Conservation (phyloP, 2,888 invertebrate genomes). For the Orchesellides sinensis region DNA sequence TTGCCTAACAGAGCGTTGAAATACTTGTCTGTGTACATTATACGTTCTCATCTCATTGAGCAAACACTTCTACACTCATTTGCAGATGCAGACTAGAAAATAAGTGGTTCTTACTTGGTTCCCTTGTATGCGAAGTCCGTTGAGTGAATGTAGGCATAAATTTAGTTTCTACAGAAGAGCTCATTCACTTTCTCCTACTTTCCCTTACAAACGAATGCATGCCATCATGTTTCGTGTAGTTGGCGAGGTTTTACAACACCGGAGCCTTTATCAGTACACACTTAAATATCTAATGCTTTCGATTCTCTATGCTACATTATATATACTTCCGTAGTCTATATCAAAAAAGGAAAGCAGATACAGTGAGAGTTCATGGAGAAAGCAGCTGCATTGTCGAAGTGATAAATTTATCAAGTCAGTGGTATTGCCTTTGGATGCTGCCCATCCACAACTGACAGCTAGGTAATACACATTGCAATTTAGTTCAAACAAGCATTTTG, state of each 20-base stretch:
- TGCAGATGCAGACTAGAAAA: conserved; percentile 16
- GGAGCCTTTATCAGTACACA: too few species aligned
- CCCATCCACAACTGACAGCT: neutral
- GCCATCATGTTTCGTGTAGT: too few species aligned
- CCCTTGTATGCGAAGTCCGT: neutral
- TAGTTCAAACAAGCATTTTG: neutral
- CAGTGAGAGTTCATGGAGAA: conserved; percentile 15
- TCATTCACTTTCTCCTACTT: too few species aligned
- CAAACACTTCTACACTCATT: conserved; percentile 44
- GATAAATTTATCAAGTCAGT: conserved; percentile 42
- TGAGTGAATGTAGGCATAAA: too few species aligned
- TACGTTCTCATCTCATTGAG: conserved; percentile 41
- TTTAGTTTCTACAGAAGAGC: too few species aligned
- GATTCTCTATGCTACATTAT: too few species aligned
- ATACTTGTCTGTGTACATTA: conserved; percentile 30
- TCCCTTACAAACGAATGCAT: too few species aligned
- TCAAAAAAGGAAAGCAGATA: too few species aligned
- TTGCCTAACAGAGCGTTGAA: conserved; percentile 21
- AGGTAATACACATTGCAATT: neutral
- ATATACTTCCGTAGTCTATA: too few species aligned
- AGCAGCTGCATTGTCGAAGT: conserved; percentile 24
- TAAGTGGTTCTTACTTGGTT: conserved; percentile 35
- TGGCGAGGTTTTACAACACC: too few species aligned
- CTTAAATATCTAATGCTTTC: too few species aligned
- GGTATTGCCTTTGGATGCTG: neutral